Percentiles rank a stretch among this genome's conserved stretches.
Evolutionary conservation across 1,140 invertebrate species (phyloP).

Genomic region (Galendromus occidentalis): DNA sequence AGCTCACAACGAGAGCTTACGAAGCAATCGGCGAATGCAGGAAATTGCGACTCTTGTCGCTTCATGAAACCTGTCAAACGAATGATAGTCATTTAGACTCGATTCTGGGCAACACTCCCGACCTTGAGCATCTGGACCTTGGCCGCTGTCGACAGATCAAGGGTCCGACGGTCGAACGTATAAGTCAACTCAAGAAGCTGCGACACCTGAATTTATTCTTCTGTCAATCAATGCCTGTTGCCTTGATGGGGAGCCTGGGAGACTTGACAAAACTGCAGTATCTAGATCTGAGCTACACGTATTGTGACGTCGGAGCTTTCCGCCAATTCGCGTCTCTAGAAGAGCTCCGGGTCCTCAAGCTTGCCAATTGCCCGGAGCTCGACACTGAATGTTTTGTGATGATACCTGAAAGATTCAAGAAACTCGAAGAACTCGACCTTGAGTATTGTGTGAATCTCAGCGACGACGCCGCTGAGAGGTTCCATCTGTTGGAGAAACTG

Average conservation of each 20-base stretch:
- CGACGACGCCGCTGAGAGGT: background rate
- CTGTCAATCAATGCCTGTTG: background rate
- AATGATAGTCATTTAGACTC: background rate
- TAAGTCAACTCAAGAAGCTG: too few species aligned
- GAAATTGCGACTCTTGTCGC: background rate
- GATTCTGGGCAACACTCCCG: background rate
- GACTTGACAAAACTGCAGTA: background rate
- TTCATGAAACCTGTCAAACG: background rate
- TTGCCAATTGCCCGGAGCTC: background rate
- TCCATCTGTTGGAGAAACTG: background rate
- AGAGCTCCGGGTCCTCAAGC: background rate
- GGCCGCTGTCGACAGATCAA: background rate
- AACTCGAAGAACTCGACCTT: background rate
- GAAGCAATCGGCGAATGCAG: background rate
- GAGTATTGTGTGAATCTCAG: background rate
- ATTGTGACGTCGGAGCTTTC: background rate
- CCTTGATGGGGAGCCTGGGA: background rate
- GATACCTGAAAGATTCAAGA: background rate
- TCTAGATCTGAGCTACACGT: background rate
- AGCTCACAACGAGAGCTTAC: background rate
- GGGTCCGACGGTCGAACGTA: too few species aligned
- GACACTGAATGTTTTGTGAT: background rate
- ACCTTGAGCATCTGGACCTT: background rate
- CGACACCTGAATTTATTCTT: background rate
- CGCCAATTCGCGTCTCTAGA: background rate